phyloP scores from a whole-genome alignment of 2,888 invertebrate genomes.

The Drosophila subquinaria region DNA sequence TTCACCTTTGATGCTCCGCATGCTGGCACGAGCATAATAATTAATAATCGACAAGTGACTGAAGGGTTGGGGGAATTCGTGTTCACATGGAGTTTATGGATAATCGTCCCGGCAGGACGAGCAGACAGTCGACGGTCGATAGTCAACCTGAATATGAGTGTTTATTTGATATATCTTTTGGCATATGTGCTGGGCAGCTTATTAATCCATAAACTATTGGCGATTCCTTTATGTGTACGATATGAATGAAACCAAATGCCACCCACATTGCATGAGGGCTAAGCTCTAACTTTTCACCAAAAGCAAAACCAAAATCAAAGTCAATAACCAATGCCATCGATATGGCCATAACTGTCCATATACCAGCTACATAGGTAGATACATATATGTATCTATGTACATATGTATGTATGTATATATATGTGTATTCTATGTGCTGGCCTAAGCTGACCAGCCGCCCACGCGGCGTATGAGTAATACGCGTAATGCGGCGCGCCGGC shows the following conservation, averaged over 20 bases:
- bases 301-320: constrained; percentile 67
- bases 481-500: constrained; percentile 64
- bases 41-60: constrained; percentile 60
- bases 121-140: constrained; percentile 6
- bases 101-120: constrained; percentile 11
- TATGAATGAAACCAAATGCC: constrained; percentile 19
- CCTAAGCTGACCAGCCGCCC: constrained; percentile 53
- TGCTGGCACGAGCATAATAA: constrained; percentile 54
- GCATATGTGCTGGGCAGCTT: constrained; percentile 61
- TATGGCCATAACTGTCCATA: constrained; percentile 66
- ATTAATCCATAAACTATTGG: constrained; percentile 73
- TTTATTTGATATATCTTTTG: constrained; percentile 54
- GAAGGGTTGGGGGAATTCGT: background rate
- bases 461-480: constrained; percentile 71
- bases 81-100: constrained; percentile 1
- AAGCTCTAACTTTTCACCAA: constrained; percentile 49
- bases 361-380: background rate
- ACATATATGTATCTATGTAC: background rate
- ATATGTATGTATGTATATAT: constrained; percentile 1
- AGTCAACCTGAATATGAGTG: constrained; percentile 21
- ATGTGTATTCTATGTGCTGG: constrained; percentile 19
- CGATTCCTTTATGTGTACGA: constrained; percentile 58
- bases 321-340: constrained; percentile 82
- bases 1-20: constrained; percentile 34
- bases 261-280: constrained; percentile 18